These are phyloP conservation scores for Mergus octosetaceus DNA, from an alignment of 2,797 vertebrate genomes.

Conservation along the genomic window DNA sequence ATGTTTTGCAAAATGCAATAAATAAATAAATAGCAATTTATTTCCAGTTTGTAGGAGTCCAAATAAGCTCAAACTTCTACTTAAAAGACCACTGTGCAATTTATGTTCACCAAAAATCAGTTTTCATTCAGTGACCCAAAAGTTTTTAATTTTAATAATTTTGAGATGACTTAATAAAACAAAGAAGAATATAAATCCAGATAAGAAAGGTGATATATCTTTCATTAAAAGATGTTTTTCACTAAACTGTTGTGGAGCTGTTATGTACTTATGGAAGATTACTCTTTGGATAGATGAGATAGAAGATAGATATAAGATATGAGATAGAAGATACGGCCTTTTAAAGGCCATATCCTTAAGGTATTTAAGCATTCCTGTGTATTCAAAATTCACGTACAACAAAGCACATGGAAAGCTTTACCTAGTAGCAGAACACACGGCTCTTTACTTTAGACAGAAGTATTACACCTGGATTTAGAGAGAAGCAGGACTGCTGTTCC, in stretches of 20 bases:
- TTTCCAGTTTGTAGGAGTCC: background rate
- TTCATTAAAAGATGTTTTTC: background rate
- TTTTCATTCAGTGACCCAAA: background rate
- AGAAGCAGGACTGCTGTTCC: background rate
- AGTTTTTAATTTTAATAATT: background rate
- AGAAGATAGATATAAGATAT: too few species aligned
- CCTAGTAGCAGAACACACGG: background rate
- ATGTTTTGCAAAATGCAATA: background rate
- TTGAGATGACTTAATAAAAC: background rate
- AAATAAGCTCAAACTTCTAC: background rate
- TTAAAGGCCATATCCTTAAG: background rate
- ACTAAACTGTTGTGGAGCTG: background rate
- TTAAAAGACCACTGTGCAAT: background rate
- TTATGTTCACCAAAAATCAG: background rate
- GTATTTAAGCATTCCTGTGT: background rate
- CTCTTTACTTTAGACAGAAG: background rate
- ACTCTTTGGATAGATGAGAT: background rate
- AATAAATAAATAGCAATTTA: background rate
- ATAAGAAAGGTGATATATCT: background rate
- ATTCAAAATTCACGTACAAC: background rate
- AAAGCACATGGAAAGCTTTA: background rate
- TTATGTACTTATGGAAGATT: background rate
- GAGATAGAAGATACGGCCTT: background rate
- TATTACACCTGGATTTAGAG: background rate
- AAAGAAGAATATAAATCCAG: background rate